Percentiles rank a stretch among this genome's conserved stretches.
Conservation (phyloP, 2,113 vertebrate genomes). For the Solea solea region DNA sequence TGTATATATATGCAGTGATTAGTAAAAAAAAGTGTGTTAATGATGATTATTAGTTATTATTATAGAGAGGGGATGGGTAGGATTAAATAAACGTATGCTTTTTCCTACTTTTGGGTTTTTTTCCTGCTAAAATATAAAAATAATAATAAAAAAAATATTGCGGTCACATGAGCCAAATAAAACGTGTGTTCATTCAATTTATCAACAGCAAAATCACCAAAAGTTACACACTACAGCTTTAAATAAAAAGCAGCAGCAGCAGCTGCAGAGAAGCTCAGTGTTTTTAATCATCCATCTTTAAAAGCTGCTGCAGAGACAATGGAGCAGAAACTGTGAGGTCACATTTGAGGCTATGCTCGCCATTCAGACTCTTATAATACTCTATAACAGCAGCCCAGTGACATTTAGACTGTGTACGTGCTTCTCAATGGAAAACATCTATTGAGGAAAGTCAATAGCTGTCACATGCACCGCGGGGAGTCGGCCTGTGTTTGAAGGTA, state of each 20-base stretch:
- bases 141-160: too few species aligned
- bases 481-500: constrained; percentile 23
- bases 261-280: constrained; percentile 45
- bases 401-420: constrained; percentile 66
- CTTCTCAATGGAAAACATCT: constrained; percentile 65
- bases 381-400: constrained; percentile 44
- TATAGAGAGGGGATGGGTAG: too few species aligned
- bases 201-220: too few species aligned
- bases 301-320: constrained; percentile 44
- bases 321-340: constrained; percentile 52
- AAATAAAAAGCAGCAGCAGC: neutral
- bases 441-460: constrained; percentile 71
- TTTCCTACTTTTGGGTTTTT: too few species aligned
- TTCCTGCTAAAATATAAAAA: too few species aligned
- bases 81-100: too few species aligned
- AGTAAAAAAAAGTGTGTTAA: too few species aligned
- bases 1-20: too few species aligned
- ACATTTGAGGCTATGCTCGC: constrained; percentile 40
- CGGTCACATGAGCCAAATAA: too few species aligned
- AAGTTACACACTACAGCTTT: too few species aligned
- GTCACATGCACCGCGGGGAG: constrained; percentile 58
- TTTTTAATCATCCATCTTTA: constrained; percentile 48
- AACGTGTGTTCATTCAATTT: too few species aligned
- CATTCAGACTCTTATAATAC: constrained; percentile 56
- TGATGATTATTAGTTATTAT: too few species aligned